phyloP scores from a whole-genome alignment of 1,140 invertebrate species.

The Papilio machaon region DNA sequence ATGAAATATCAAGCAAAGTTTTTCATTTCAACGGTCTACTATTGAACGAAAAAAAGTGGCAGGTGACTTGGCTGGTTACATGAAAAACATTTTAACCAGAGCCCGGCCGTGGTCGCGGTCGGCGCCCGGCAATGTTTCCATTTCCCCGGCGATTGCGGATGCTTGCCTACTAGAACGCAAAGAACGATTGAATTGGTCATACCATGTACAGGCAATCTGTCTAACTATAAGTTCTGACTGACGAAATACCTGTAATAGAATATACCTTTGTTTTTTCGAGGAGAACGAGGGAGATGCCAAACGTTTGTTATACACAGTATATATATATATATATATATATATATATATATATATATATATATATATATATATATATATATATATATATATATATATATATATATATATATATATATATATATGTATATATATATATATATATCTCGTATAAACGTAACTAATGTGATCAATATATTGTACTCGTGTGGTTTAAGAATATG shows the following conservation, averaged over 20 bases:
- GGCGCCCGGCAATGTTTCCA: conserved; percentile 28
- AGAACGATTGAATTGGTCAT: background rate
- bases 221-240: background rate
- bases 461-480: background rate
- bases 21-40: background rate
- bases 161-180: background rate
- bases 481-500: background rate
- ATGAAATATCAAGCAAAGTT: background rate
- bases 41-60: conserved; percentile 17
- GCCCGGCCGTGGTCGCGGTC: conserved; percentile 48
- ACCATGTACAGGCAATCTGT: background rate
- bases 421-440: background rate
- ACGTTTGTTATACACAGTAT: too few relatives aligned
- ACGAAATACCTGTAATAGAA: background rate
- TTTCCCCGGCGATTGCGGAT: conserved; percentile 10
- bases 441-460: background rate
- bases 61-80: conserved; percentile 48
- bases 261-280: background rate
- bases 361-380: background rate
- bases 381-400: background rate
- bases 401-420: background rate
- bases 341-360: background rate
- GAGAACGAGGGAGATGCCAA: too few relatives aligned
- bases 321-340: background rate
- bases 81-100: conserved; percentile 65